phyloP scores from a whole-genome alignment of 2,113 vertebrate genomes.

The Solenodon paradoxus region DNA sequence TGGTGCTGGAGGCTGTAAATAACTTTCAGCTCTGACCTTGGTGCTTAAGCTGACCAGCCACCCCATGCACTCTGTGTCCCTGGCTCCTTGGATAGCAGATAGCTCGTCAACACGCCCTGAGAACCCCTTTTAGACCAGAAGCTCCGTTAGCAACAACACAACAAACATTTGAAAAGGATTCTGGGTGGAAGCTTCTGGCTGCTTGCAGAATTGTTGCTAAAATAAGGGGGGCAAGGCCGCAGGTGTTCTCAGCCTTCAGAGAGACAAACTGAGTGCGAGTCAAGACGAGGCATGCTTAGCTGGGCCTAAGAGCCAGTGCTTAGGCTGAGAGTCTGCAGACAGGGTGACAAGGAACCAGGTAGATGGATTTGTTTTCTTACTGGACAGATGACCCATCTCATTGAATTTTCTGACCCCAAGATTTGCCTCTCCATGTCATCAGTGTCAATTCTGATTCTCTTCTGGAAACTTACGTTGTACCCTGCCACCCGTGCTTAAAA shows the following conservation, averaged over 20 bases:
- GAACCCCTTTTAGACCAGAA: conserved; percentile 81
- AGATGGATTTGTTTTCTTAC: neutral
- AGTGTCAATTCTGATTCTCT: neutral
- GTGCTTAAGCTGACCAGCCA: conserved; percentile 54
- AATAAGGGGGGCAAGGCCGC: conserved; percentile 36
- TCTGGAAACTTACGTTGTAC: neutral
- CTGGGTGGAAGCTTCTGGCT: conserved; percentile 61
- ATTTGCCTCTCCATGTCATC: neutral
- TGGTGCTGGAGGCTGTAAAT: conserved; percentile 82
- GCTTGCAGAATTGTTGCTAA: conserved; percentile 62
- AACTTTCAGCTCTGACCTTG: conserved; percentile 62
- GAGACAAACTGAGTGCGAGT: neutral
- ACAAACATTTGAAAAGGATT: conserved; percentile 81
- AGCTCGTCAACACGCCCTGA: conserved; percentile 80
- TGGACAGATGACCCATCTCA: neutral
- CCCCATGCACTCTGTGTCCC: conserved; percentile 71
- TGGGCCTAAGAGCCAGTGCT: neutral
- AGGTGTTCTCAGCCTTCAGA: conserved; percentile 63
- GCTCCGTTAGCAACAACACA: conserved; percentile 86
- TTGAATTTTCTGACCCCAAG: neutral
- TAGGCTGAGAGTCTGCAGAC: neutral
- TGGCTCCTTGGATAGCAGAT: conserved; percentile 76
- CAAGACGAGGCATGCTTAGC: neutral
- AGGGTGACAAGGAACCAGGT: neutral
- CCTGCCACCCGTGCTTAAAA: conserved; percentile 20